These are phyloP conservation scores for Epizoanthus fatuus DNA, from an alignment of 92 coral and sea anemone species.

Conservation along the genomic window DNA sequence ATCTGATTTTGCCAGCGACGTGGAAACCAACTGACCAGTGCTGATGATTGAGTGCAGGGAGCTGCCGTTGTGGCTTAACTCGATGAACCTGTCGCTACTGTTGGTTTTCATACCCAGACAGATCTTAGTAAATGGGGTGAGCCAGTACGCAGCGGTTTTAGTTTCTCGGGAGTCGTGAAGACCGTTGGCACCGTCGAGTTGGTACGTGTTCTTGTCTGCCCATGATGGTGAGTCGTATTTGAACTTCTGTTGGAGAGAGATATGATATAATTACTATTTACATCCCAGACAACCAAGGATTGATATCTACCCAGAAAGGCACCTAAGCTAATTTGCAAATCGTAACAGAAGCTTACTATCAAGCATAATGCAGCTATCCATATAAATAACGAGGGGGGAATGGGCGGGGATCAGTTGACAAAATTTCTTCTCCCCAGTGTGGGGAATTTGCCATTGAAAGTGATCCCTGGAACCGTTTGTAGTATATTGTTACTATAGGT, in stretches of 20 bases:
- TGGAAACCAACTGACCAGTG: not conserved
- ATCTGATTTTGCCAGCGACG: not conserved
- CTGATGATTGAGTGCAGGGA: conserved; percentile 3
- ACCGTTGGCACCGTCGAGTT: not conserved
- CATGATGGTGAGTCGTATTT: not conserved
- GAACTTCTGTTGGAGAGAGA: not conserved
- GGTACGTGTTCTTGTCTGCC: not conserved
- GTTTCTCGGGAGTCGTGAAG: conserved; percentile 14
- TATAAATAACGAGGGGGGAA: no score
- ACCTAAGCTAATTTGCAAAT: no score
- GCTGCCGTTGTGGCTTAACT: conserved; percentile 8
- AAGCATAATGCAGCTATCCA: no score
- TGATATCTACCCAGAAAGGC: no score
- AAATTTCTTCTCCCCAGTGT: no score
- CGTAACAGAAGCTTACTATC: no score
- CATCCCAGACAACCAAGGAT: no score
- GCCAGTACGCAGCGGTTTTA: not conserved
- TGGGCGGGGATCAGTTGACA: no score
- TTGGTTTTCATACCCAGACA: conserved; percentile 1
- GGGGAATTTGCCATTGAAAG: no score
- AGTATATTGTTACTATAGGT: no score
- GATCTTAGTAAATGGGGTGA: conserved; percentile 7
- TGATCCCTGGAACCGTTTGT: no score
- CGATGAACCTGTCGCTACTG: not conserved
- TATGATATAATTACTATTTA: no score